These are phyloP conservation scores for Pionites leucogaster DNA, from an alignment of 2,113 vertebrate species.

Conservation along the genomic window DNA sequence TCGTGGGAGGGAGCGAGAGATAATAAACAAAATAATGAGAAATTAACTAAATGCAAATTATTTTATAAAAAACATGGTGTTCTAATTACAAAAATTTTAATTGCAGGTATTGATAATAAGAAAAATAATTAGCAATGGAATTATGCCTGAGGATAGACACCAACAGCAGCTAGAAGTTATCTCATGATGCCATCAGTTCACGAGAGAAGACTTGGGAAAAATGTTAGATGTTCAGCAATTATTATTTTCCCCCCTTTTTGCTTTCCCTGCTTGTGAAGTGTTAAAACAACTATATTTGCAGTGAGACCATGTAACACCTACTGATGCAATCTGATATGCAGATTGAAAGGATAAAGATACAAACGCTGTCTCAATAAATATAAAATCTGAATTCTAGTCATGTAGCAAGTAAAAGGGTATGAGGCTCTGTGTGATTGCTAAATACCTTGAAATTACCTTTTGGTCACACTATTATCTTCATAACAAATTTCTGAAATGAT, in stretches of 20 bases:
- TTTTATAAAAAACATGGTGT: slow-evolving; percentile 14
- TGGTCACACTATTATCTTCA: not conserved
- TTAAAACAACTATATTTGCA: not conserved
- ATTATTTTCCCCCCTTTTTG: not conserved
- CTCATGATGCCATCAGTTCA: not conserved
- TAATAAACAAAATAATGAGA: slow-evolving; percentile 65
- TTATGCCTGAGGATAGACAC: slow-evolving; percentile 52
- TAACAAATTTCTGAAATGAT: not conserved
- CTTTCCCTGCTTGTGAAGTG: not conserved
- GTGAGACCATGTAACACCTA: not conserved
- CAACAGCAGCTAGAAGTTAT: not conserved
- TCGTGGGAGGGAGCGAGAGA: slow-evolving; percentile 3
- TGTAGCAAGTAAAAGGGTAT: not conserved
- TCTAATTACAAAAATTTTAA: slow-evolving; percentile 58
- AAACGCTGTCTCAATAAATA: not conserved
- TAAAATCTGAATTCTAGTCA: not conserved
- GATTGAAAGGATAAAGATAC: slow-evolving; percentile 7
- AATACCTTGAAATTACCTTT: slow-evolving; percentile 30
- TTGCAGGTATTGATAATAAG: slow-evolving; percentile 50
- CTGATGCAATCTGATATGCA: not conserved
- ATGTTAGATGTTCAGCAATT: not conserved
- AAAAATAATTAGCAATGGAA: slow-evolving; percentile 54
- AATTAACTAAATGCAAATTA: slow-evolving; percentile 59
- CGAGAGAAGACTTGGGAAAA: not conserved
- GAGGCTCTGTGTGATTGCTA: not conserved